These are phyloP conservation scores for Sinelater perroti DNA, from an alignment of 2,888 invertebrate genomes.

Conservation along the genomic window DNA sequence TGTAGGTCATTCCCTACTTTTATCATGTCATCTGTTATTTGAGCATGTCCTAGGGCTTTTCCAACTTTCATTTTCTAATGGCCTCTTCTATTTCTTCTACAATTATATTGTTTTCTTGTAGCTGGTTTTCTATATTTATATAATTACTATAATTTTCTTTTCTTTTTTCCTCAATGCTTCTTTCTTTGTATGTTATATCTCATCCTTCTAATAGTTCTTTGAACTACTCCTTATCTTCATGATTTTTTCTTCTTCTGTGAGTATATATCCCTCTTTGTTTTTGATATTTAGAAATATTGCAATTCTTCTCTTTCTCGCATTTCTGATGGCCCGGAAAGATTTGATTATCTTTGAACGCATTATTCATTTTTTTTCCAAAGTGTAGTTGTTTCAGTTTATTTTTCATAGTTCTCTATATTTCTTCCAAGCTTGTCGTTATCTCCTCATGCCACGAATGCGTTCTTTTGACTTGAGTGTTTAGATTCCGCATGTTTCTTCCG, in stretches of 20 bases:
- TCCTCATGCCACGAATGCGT: not conserved
- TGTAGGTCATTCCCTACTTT: not conserved
- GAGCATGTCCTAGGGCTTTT: not conserved
- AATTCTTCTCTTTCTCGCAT: not conserved
- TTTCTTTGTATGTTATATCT: too few species aligned
- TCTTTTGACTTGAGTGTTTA: not conserved
- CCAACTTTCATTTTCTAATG: not conserved
- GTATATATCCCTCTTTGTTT: not conserved
- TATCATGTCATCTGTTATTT: too few species aligned
- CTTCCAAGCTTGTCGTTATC: not conserved
- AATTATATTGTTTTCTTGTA: not conserved
- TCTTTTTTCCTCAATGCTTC: not conserved
- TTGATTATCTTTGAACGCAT: not conserved
- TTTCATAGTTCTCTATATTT: not conserved
- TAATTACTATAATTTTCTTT: not conserved
- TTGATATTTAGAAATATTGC: not conserved
- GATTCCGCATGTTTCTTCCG: too few species aligned
- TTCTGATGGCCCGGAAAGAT: not conserved
- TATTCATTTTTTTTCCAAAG: not conserved
- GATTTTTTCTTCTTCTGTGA: not conserved
- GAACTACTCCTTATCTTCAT: not conserved
- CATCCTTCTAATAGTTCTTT: too few species aligned
- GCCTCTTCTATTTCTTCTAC: not conserved
- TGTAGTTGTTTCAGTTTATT: not conserved
- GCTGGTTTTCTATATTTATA: too few species aligned